Evolutionary conservation across 2,797 vertebrate species (phyloP), one percentile per base, ranked within the genome.

Genomic region (Benthosema pterotum): DNA sequence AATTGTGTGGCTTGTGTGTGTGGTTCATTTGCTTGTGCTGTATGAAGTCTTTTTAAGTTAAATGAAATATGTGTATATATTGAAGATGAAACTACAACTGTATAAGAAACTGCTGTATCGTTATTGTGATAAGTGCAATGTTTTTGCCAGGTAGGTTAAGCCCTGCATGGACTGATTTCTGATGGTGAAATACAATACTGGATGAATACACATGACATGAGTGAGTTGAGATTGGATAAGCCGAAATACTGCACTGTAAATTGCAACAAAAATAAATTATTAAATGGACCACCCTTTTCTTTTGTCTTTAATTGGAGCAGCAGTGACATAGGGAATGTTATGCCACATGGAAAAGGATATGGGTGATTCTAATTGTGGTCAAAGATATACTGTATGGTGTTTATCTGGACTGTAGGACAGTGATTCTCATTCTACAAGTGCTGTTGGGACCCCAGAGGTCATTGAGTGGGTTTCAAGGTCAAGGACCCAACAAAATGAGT

Each of bases 61-160:
- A 89, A 78, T 78, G 0, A 77, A 83, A 74, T 74, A 62, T 90
- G 71, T 91, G 78, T 92, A 90, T 90, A 89, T 91, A 90, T 81
- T 88, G 88, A 88, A 83, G 58, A 85, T 83, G 72, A 47, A 79
- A 80, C 72, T 82, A 68, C 18, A 77, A 69, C 69, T 77, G 17
- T 82, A 69, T 72, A 59, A 83, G 46, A 74, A 83, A 69, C 59
- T 70, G 67, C 78, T 89, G 76, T 83, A 50, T 53, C 83, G 45
- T 67, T 72, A 62, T 80, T 78, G 84, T 83, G 67, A 78, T 71
- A 71, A 59, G 70, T 22, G 51, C 54, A 49, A 45, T 67, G 61
- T 69, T 73, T 61, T 67, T 71, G 72, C 32, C 50, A 52, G 18
- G 67, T 60, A 46, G 49, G 32, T 72, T 74, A 67, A n/a, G 47